Conservation (phyloP, 30 jellyfish, hydroid and myxozoan species). For the Mastigias papua region DNA sequence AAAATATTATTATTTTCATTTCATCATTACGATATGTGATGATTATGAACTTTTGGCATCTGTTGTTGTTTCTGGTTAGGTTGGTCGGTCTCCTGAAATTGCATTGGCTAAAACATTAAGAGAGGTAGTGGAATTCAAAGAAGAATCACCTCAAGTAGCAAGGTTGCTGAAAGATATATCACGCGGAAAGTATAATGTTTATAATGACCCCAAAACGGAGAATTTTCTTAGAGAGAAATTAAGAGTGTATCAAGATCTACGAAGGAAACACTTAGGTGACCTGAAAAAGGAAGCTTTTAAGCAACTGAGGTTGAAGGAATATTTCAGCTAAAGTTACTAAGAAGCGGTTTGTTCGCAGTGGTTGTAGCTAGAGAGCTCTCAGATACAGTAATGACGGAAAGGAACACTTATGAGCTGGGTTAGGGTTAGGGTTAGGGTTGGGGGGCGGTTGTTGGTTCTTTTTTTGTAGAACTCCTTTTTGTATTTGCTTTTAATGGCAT, state of each 20-base stretch:
- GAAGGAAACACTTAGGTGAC: not conserved
- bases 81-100: conserved; percentile 76
- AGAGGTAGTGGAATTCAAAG: conserved; percentile 18
- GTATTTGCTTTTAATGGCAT: too few species aligned
- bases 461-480: too few species aligned
- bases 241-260: not conserved
- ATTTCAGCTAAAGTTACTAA: not conserved
- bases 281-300: not conserved
- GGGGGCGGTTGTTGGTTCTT: too few species aligned
- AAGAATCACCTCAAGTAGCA: conserved; percentile 18
- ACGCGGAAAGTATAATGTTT: conserved; percentile 62
- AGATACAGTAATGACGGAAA: too few species aligned
- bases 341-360: too few species aligned
- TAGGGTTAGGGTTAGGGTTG: too few species aligned
- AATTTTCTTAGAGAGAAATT: conserved; percentile 33
- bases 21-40: too few species aligned
- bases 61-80: conserved; percentile 9
- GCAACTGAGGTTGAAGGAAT: not conserved
- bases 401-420: too few species aligned
- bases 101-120: conserved; percentile 62
- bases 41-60: not conserved
- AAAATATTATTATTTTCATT: too few species aligned
- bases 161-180: conserved; percentile 48
- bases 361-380: too few species aligned
- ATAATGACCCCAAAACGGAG: conserved; percentile 39